Base-by-base conservation (phyloP, 2,113 vertebrate genomes). In the Lycaon pictus region DNA sequence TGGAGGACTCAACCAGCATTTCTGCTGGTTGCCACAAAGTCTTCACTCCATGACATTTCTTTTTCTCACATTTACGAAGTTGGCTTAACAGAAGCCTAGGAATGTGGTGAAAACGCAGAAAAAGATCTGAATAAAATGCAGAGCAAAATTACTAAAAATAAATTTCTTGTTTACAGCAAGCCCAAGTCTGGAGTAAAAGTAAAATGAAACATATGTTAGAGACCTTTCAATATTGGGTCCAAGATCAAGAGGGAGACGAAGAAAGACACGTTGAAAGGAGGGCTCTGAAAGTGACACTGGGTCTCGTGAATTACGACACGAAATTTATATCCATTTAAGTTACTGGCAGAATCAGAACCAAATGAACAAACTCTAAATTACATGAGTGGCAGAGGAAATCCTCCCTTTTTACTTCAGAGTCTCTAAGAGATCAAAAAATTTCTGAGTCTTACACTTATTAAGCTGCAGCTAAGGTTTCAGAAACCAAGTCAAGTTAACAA, bases 141-240 rank as follows among this genome's bases (percentile, higher is more conserved):
- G 88, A 94, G 93, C 71, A 82, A 93, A 95, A 88, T 81, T n/a
- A 29, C 91, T 96, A 96, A 98, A 96, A 97, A 96, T 97, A 98
- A 91, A 89, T 89, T 69, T 94, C 76, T 89, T 98, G 83, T 98
- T 97, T 97, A 88, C 27, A 95, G 62, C 81, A 92, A 96, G 56
- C 56, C 93, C 35, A 62, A 93, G 82, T 95, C 83, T 85, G 80
- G 91, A 95, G 62, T 87, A 95, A 93, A 96, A 97, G 90, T 93
- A 95, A 98, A 98, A 95, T 74, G 67, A 97, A 98, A 85, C 88
- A 94, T 95, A 94, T 93, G 93, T 95, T 95, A 93, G 82, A 88
- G 77, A 81, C n/a, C 82, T 97, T 87, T 58, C 90, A 94, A 96
- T 92, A 95, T 71, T 71, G 27, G 63, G n/a, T 72, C 72, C 82